Evolutionary conservation across 2,888 invertebrate species (phyloP).

Genomic region (Odontothrips loti): DNA sequence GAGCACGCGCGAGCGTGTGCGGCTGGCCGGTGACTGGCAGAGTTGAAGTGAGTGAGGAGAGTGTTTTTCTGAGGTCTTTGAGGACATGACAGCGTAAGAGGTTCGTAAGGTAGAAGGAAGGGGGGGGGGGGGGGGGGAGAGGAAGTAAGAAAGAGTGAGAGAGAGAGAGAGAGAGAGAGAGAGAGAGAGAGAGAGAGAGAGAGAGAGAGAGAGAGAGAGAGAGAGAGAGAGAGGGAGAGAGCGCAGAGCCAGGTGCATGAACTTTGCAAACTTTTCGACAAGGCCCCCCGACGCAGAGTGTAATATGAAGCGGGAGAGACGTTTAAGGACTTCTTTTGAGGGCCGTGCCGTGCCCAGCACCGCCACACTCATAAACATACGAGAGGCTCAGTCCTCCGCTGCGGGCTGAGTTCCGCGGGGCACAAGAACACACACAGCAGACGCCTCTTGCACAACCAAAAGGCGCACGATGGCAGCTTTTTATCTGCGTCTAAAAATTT

Average conservation of each 20-base stretch:
- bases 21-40: not conserved
- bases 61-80: too few relatives aligned
- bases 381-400: too few relatives aligned
- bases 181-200: conserved; percentile 18
- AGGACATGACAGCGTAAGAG: not conserved
- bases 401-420: too few relatives aligned
- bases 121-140: not conserved
- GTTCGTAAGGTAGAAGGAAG: not conserved
- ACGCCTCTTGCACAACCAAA: too few relatives aligned
- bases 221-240: not conserved
- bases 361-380: not conserved
- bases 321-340: conserved; percentile 12
- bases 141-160: not conserved
- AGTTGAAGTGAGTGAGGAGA: not conserved
- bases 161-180: conserved; percentile 15
- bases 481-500: too few relatives aligned
- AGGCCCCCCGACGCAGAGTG: not conserved
- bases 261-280: conserved; percentile 15
- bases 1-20: not conserved
- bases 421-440: too few relatives aligned
- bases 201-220: not conserved
- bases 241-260: not conserved
- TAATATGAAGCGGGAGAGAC: conserved; percentile 15
- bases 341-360: not conserved
- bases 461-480: too few relatives aligned